A percentile compares a stretch with the other conserved stretches of the same genome.
Evolutionary conservation across 1,140 invertebrate species (phyloP).

Genomic region (Antheraea pernyi): DNA sequence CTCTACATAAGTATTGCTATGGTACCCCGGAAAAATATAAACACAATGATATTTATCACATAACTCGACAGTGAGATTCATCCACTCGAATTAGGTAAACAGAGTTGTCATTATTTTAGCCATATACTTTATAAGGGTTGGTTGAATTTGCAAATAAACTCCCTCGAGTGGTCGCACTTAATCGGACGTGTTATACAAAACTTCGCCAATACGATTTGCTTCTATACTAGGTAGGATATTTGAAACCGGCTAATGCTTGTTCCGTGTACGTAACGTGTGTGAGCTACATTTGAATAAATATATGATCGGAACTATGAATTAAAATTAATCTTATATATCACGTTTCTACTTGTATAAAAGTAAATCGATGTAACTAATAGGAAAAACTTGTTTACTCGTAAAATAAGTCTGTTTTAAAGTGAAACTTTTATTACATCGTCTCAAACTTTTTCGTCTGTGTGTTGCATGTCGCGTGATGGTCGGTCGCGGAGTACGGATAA

Average conservation of each 20-base stretch:
- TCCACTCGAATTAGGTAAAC: not conserved
- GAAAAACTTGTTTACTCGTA: no score
- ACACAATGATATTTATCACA: not conserved
- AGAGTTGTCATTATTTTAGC: not conserved
- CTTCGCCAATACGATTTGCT: conserved; percentile 22
- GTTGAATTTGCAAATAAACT: not conserved
- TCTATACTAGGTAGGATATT: conserved; percentile 23
- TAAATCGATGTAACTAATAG: no score
- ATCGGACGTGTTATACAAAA: conserved; percentile 20
- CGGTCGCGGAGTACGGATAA: no score
- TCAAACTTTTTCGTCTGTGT: no score
- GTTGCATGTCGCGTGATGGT: no score
- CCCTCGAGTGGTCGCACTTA: conserved; percentile 12
- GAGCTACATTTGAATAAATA: conserved; percentile 24
- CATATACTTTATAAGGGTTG: not conserved
- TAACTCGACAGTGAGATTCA: not conserved
- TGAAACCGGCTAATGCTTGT: conserved; percentile 27
- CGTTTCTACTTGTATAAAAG: no score
- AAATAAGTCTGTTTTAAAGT: no score
- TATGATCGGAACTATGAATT: conserved; percentile 16
- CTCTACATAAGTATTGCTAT: not conserved
- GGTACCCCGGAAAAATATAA: not conserved
- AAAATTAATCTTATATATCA: not conserved
- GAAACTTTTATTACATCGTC: no score
- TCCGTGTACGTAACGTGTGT: conserved; percentile 19